Base-by-base conservation (phyloP, 2,797 vertebrate species). In the Artibeus lituratus region DNA sequence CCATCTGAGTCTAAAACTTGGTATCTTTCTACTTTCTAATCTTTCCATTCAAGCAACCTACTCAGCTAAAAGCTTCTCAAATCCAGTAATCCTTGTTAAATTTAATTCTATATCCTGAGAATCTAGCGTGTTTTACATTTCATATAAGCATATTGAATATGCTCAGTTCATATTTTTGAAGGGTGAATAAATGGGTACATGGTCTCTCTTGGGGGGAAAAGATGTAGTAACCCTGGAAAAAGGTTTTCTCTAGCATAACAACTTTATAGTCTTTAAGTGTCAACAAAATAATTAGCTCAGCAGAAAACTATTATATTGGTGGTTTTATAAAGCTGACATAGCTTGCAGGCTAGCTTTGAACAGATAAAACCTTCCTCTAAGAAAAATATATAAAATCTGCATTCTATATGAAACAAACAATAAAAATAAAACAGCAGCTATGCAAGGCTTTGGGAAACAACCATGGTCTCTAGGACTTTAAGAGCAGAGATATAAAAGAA, bases 11-110 rank as follows among this genome's bases (percentile, higher is more conserved):
- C 14, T 7, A 89, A 94, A 94, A 81, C 69, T 84, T 93, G 47
- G 0, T 94, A 59, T 74, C 59, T 85, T 96, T 96, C 72, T 93
- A 26, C 29, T 92, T 62, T 80, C 69, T 89, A 96, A 93, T 84
- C 87, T 95, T 77, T 85, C 39, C 39, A 81, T 26, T 85, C 51
- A 70, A 47, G 7, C 15, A 57, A 21, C 37, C 32, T 53, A 83
- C 59, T 72, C 88, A 16, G 9, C 15, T 78, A 21, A 53, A 91
- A 95, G 35, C 9, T 65, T 42, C 76, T 91, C 62, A 91, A 53
- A 88, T 65, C 39, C 55, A 96, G 53, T 69, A 93, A 82, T 18
- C 24, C 7, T 14, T 87, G 10, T 6, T 94, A 76, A 94, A 83
- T 83, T 70, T 86, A 92, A 84, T 90, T 70, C 74, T 72, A 22